Percentiles rank a stretch among this genome's conserved stretches.
Evolutionary conservation across 2,113 vertebrate species (phyloP).

Genomic region (Taxidea taxus): DNA sequence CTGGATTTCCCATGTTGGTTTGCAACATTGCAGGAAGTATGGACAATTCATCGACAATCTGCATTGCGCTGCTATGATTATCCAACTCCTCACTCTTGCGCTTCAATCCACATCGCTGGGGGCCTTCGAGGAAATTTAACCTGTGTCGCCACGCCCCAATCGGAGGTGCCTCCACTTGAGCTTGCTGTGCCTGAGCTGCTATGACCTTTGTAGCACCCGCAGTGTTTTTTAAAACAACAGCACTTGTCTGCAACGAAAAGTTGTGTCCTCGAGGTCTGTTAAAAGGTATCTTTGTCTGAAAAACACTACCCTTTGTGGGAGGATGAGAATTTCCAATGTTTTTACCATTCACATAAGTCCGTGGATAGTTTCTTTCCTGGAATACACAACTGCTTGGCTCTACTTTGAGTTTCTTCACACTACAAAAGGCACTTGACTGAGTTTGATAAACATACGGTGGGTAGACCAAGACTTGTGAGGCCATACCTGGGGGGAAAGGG

Average conservation of each 20-base stretch:
- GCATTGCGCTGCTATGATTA: slow-evolving; percentile 92
- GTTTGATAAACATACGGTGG: slow-evolving; percentile 99
- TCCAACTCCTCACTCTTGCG: slow-evolving; percentile 98
- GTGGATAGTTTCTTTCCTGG: slow-evolving; percentile 94
- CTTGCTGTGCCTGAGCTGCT: slow-evolving; percentile 80
- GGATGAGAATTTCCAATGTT: slow-evolving; percentile 91
- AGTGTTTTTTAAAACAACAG: slow-evolving; percentile 89
- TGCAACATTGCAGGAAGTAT: slow-evolving; percentile 99
- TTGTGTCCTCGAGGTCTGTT: slow-evolving; percentile 87
- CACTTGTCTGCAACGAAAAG: slow-evolving; percentile 89
- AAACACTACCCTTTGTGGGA: slow-evolving; percentile 88
- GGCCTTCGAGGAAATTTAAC: slow-evolving; percentile 87
- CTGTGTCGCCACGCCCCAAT: slow-evolving; percentile 82
- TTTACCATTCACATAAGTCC: slow-evolving; percentile 95
- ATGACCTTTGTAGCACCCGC: slow-evolving; percentile 88
- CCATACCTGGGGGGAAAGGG: slow-evolving; percentile 91
- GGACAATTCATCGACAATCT: slow-evolving; percentile 98
- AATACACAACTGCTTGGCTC: slow-evolving; percentile 98
- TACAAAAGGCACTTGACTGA: slow-evolving; percentile 99
- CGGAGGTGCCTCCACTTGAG: slow-evolving; percentile 77
- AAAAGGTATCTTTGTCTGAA: slow-evolving; percentile 91
- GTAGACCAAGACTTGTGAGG: slow-evolving; percentile 99
- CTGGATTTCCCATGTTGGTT: slow-evolving; percentile 90
- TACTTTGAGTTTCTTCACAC: slow-evolving; percentile 99
- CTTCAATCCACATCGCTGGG: slow-evolving; percentile 98